Base-by-base conservation (phyloP, 2,113 vertebrate genomes). In the Tachuris rubrigastra region DNA sequence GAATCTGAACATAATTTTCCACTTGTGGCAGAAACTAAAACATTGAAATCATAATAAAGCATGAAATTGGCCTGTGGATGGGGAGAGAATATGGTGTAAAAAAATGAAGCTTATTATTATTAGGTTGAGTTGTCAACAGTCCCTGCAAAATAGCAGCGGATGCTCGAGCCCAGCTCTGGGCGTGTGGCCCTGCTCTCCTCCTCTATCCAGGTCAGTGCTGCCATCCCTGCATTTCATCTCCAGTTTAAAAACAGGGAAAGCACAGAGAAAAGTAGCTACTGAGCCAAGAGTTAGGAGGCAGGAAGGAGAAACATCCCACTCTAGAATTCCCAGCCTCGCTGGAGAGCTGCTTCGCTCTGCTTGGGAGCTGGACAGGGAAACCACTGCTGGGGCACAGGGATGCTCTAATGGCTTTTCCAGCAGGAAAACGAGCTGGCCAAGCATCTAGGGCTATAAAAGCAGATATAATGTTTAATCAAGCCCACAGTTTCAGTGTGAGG, bases 111-210 rank as follows among this genome's bases (percentile, higher is more conserved):
- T 88, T 62, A 42, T 75, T 59, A n/a, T 75, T 30, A 77, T 60
- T n/a, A 82, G 50, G 65, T 68, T 35, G 66, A 85, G 67, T 8
- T 74, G 73, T 59, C 94, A 82, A 37, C 58, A 53, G 39, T 5
- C 35, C 62, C 65, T 50, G 35, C 46, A 84, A 71, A 87, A 55
- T 2, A 50, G 71, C 6, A 7, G 67, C 16, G 4, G 9, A n/a
- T 5, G n/a, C 21, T 13, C 2, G 2, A 3, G 1, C 8, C 37
- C 12, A 2, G 42, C 65, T n/a, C 60, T 6, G 39, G 59, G 50
- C 39, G 24, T 0, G 6, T 1, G 6, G 66, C 66, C 30, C 18
- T 11, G 58, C 25, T 42, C 55, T 68, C 63, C 65, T 78, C 41
- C 76, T 73, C n/a, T 5, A 19, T 6, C 60, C 58, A 56, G 60